A percentile compares a stretch with the other conserved stretches of the same genome.
These are phyloP conservation scores for Amphiura filiformis DNA, from an alignment of 35 echinoderm and acorn worm species.

Conservation along the genomic window DNA sequence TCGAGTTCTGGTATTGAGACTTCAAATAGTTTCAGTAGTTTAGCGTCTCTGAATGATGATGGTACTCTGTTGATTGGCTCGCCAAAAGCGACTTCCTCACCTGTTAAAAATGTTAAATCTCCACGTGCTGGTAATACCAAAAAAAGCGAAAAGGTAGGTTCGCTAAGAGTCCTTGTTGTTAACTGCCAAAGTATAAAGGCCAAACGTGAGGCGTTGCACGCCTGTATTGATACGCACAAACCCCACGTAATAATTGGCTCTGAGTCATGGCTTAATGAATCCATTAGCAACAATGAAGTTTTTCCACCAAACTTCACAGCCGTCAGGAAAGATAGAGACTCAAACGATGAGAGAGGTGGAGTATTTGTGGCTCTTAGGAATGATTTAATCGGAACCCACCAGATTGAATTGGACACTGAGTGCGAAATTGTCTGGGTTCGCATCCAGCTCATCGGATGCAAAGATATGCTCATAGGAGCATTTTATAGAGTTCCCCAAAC, in stretches of 20 bases:
- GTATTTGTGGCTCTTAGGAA: slow-evolving; percentile 21
- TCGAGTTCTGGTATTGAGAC: neutral
- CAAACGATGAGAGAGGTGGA: slow-evolving; percentile 9
- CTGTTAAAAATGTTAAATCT: neutral
- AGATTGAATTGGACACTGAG: neutral
- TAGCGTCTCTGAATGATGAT: neutral
- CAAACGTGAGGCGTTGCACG: slow-evolving; percentile 21
- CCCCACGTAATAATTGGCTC: slow-evolving; percentile 43
- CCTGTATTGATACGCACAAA: slow-evolving; percentile 28
- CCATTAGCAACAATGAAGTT: slow-evolving; percentile 31
- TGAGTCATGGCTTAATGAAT: slow-evolving; percentile 60
- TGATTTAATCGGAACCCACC: neutral
- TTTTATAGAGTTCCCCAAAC: neutral
- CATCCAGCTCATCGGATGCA: neutral
- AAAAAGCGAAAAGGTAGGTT: neutral
- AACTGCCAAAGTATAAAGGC: slow-evolving; percentile 50
- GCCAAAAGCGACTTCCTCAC: neutral
- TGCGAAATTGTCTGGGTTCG: slow-evolving; percentile 22
- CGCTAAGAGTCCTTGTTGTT: slow-evolving; percentile 37
- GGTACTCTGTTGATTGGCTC: neutral
- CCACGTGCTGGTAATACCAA: neutral
- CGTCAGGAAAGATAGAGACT: neutral
- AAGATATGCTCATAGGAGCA: neutral
- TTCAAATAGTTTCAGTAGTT: neutral
- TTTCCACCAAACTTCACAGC: slow-evolving; percentile 15